phyloP scores from a whole-genome alignment of 23 tunicate species.

The Halocynthia aurantium region DNA sequence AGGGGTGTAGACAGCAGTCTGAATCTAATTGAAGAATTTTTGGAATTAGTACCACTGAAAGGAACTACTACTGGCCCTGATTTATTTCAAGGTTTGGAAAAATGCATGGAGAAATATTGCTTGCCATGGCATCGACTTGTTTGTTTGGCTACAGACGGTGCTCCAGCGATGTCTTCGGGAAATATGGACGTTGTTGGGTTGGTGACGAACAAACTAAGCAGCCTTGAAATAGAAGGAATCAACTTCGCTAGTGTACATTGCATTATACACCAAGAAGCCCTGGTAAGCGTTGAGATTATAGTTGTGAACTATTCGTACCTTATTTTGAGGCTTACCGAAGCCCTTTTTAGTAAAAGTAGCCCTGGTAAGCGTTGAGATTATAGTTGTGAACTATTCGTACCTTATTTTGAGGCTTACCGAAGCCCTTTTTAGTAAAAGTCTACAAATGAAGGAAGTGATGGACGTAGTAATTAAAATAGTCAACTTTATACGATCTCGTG shows the following conservation, averaged over 20 bases:
- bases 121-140: slow-evolving; percentile 33
- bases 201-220: slow-evolving; percentile 12
- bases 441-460: slow-evolving; percentile 67
- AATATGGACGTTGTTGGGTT: slow-evolving; percentile 24
- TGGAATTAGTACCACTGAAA: slow-evolving; percentile 55
- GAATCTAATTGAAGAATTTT: slow-evolving; percentile 38
- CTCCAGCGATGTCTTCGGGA: slow-evolving; percentile 36
- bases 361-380: too few species aligned
- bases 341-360: slow-evolving; percentile 22
- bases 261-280: slow-evolving; percentile 75
- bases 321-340: slow-evolving; percentile 18
- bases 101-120: slow-evolving; percentile 26
- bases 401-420: too few species aligned
- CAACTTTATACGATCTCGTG: slow-evolving; percentile 49
- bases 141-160: slow-evolving; percentile 40
- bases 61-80: slow-evolving; percentile 50
- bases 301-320: too few species aligned
- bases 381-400: too few species aligned
- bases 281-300: too few species aligned
- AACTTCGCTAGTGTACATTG: slow-evolving; percentile 24
- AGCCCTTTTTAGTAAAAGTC: slow-evolving; percentile 61
- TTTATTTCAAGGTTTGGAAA: slow-evolving; percentile 40
- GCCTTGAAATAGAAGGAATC: neutral
- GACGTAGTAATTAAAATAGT: slow-evolving; percentile 36
- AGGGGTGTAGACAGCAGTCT: slow-evolving; percentile 46